Conservation (phyloP, 2,113 vertebrate species). For the Mus pahari region DNA sequence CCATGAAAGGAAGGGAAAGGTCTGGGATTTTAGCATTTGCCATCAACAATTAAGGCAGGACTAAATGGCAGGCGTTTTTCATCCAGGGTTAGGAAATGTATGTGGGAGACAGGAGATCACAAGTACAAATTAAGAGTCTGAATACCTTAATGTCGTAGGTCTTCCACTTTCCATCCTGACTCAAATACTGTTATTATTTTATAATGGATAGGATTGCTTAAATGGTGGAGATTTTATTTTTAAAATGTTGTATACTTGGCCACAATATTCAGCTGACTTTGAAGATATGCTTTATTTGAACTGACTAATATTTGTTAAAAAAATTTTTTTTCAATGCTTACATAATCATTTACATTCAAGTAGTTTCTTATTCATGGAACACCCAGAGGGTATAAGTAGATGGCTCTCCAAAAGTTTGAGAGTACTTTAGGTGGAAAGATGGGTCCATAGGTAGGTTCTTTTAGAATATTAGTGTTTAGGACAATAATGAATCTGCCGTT, state of each 20-base stretch:
- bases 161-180: neutral
- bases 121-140: neutral
- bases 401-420: neutral
- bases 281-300: neutral
- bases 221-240: slow-evolving; percentile 1
- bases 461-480: neutral
- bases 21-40: slow-evolving; percentile 43
- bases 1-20: slow-evolving; percentile 45
- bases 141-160: neutral
- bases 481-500: slow-evolving; percentile 25
- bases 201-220: neutral
- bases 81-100: slow-evolving; percentile 13
- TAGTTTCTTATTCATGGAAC: neutral
- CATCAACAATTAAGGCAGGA: neutral
- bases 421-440: neutral
- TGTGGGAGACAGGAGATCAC: neutral
- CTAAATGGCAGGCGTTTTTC: slow-evolving; percentile 42
- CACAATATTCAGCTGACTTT: neutral
- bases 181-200: slow-evolving; percentile 5
- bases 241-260: neutral
- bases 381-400: neutral
- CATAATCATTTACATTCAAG: neutral
- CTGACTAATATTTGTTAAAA: slow-evolving; percentile 23
- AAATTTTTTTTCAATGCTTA: slow-evolving; percentile 21
- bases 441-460: neutral